Conservation (phyloP, 2,888 invertebrate genomes). For the Aspidiotus rigidus region DNA sequence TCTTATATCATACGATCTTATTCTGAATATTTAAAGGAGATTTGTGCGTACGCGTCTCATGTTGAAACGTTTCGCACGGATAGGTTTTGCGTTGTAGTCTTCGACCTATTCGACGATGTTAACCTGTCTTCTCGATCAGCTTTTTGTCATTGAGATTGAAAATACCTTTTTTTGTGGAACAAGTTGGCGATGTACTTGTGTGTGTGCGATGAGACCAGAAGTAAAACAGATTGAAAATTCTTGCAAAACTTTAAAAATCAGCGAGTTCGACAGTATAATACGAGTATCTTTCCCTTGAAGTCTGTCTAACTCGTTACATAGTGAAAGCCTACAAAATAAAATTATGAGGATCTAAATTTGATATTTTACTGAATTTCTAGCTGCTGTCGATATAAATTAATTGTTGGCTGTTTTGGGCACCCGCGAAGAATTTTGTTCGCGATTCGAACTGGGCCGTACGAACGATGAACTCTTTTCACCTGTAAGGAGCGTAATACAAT, state of each 20-base stretch:
- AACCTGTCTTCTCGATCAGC: no score
- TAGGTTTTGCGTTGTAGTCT: no score
- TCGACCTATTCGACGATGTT: no score
- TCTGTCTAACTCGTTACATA: no score
- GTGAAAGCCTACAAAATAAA: no score
- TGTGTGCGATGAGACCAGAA: not conserved
- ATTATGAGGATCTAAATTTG: not conserved
- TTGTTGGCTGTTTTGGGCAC: constrained; percentile 22
- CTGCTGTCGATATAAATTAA: constrained; percentile 22
- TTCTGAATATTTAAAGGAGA: constrained; percentile 2
- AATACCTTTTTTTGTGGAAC: not conserved
- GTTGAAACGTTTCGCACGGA: no score
- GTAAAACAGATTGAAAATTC: not conserved
- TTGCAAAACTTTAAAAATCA: not conserved
- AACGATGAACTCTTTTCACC: constrained; percentile 20
- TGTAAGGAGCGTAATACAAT: constrained; percentile 28
- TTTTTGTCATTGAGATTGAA: not conserved
- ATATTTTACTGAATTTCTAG: constrained; percentile 32
- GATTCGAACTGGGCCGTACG: constrained; percentile 26
- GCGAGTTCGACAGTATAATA: not conserved
- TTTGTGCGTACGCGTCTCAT: no score
- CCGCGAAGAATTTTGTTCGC: constrained; percentile 29
- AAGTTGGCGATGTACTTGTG: not conserved
- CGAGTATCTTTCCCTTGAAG: not conserved
- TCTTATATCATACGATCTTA: not conserved